phyloP scores from a whole-genome alignment of 2,888 invertebrate species.

The Serrognathus titanus region DNA sequence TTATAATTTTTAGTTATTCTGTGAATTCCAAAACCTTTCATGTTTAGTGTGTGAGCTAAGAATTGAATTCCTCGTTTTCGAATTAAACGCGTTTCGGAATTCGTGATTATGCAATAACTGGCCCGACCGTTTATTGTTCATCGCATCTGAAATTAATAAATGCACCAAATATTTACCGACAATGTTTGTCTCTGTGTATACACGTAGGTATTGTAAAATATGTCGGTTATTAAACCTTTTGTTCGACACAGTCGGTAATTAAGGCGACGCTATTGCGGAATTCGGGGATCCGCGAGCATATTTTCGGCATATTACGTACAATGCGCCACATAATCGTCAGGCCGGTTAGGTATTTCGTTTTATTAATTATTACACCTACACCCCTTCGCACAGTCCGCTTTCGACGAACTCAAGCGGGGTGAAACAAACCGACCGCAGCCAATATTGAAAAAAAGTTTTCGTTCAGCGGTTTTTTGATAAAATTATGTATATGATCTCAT shows the following conservation, averaged over 20 bases:
- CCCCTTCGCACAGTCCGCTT: not conserved
- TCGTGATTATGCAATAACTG: too few relatives aligned
- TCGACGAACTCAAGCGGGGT: too few relatives aligned
- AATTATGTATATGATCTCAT: too few relatives aligned
- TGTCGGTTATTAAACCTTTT: slow-evolving; percentile 41
- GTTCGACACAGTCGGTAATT: slow-evolving; percentile 36
- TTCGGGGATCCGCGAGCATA: slow-evolving; percentile 28
- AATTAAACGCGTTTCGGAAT: too few relatives aligned
- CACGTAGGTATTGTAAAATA: slow-evolving; percentile 20
- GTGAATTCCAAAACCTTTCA: too few relatives aligned
- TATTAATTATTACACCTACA: slow-evolving; percentile 17
- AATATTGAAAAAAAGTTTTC: not conserved
- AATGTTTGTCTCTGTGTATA: slow-evolving; percentile 12
- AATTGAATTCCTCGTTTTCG: too few relatives aligned
- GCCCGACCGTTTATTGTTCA: not conserved
- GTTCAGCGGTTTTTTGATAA: too few relatives aligned
- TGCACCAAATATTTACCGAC: slow-evolving; percentile 11
- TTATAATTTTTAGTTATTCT: too few relatives aligned
- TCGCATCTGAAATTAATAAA: slow-evolving; percentile 15
- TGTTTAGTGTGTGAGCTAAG: too few relatives aligned
- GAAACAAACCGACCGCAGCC: too few relatives aligned
- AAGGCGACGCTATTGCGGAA: slow-evolving; percentile 33
- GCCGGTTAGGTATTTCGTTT: slow-evolving; percentile 16
- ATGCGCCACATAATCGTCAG: slow-evolving; percentile 19
- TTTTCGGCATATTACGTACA: slow-evolving; percentile 28